A percentile compares a stretch with the other conserved stretches of the same genome.
phyloP scores from a whole-genome alignment of 1,140 invertebrate species.

The Zaprionus inermis region DNA sequence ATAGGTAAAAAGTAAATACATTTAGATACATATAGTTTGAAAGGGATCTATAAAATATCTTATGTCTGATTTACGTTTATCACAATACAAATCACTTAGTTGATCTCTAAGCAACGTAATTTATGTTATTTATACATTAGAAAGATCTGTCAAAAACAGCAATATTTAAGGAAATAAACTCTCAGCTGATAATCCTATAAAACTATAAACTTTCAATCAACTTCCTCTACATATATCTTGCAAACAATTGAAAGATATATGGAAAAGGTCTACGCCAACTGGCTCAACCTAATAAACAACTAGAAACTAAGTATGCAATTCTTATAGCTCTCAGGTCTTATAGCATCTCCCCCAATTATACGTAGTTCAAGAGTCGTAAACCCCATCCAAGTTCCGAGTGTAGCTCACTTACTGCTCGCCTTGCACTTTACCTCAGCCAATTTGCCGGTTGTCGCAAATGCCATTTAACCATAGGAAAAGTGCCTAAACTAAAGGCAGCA shows the following conservation, averaged over 20 bases:
- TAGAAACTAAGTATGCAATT: not conserved
- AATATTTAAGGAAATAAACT: no score
- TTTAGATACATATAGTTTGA: no score
- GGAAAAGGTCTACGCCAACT: not conserved
- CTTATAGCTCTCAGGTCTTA: not conserved
- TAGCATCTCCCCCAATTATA: not conserved
- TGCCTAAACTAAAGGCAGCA: constrained; percentile 42
- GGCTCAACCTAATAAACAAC: not conserved
- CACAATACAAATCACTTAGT: no score
- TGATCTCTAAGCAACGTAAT: no score
- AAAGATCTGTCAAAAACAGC: no score
- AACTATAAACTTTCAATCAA: not conserved
- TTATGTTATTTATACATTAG: no score
- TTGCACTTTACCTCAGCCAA: constrained; percentile 18
- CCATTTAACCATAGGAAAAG: constrained; percentile 46
- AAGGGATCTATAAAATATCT: no score
- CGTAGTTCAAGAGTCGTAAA: constrained; percentile 1
- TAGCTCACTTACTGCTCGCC: constrained; percentile 19
- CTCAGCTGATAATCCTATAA: no score
- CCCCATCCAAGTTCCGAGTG: not conserved
- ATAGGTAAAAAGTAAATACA: no score
- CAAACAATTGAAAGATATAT: not conserved
- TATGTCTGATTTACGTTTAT: no score
- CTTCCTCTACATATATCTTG: not conserved
- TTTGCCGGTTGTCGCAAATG: constrained; percentile 38